Evolutionary conservation across 1,140 invertebrate species (phyloP).

Genomic region (Drosophila nigrodunni): DNA sequence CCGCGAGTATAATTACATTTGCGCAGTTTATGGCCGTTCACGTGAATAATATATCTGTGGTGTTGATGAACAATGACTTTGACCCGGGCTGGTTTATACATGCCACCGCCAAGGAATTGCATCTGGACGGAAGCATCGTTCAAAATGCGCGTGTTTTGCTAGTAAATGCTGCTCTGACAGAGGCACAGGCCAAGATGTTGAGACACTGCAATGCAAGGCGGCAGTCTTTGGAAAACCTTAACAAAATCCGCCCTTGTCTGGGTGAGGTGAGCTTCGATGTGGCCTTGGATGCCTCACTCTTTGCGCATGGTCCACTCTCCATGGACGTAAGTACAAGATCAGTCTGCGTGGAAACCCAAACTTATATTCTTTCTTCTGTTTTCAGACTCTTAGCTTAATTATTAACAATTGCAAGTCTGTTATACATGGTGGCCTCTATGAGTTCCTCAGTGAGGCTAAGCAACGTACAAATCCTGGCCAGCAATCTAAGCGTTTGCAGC

Average conservation of each 20-base stretch:
- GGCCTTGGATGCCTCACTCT: constrained; percentile 90
- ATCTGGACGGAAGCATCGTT: constrained; percentile 91
- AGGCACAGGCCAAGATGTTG: constrained; percentile 85
- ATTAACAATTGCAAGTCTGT: constrained; percentile 89
- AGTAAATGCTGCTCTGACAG: constrained; percentile 88
- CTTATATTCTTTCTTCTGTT: constrained; percentile 62
- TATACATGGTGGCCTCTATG: constrained; percentile 88
- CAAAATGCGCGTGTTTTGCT: constrained; percentile 90
- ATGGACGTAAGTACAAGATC: constrained; percentile 88
- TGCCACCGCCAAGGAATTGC: constrained; percentile 90
- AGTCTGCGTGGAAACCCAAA: neutral
- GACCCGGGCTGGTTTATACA: constrained; percentile 91
- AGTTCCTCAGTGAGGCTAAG: constrained; percentile 86
- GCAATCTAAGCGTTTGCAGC: constrained; percentile 30
- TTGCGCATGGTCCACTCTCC: constrained; percentile 90
- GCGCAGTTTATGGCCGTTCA: constrained; percentile 96
- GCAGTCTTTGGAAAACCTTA: constrained; percentile 77
- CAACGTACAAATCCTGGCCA: constrained; percentile 71
- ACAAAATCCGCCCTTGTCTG: constrained; percentile 86
- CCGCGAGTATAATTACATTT: constrained; percentile 91
- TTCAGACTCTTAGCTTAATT: constrained; percentile 90
- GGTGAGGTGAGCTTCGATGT: constrained; percentile 90
- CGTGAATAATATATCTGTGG: constrained; percentile 92
- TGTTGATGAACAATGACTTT: constrained; percentile 87
- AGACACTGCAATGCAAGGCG: constrained; percentile 81